Evolutionary conservation across 2,888 invertebrate genomes (phyloP), one percentile per base, ranked within the genome.

Genomic region (Acanthoscelides obtectus): DNA sequence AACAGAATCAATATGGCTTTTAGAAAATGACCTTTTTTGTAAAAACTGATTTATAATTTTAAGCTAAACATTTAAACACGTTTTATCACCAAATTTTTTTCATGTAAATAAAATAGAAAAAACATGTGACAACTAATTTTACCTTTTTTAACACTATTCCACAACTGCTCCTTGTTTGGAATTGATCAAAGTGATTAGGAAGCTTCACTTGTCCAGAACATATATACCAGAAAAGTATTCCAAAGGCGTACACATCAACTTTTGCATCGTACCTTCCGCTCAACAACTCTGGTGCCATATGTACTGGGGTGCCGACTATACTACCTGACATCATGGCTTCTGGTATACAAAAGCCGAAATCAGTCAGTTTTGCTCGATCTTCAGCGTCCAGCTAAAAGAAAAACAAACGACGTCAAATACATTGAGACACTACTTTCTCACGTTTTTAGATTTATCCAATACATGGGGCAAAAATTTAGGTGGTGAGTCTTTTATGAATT

Each of bases 291-390:
- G 96, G 96, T 17, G 96, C 95, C 96, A 96, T 96, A 84, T 96
- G 96, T 72, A 95, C 93, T 0, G 96, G 96, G 2, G 94, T 94
- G 67, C 94, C 95, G 22, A 96, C 96, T 74, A 96, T 91, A 75
- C 94, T 95, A 63, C 95, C 95, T 0, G 94, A 94, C 90, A 96
- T 93, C 89, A 96, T 94, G 0, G 95, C 94, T 82, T 94, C 94
- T 0, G 94, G 94, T 75, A 95, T 94, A 82, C 95, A 96, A 87
- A 96, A 96, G 0, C 96, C 96, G 22, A 96, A 89, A 87, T 96
- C 96, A 0, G 95, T 94, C 20, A 96, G 87, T 81, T 95, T 92
- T 0, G 94, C 96, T 67, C 95, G 88, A 80, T 92, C 90, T 0
- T 87, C 81, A 0, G 84, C 84, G 86, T 96, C 95, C 76, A 96